Base-by-base conservation (phyloP, 35 echinoderm and acorn worm genomes). In the Heliocidaris erythrogramma region DNA sequence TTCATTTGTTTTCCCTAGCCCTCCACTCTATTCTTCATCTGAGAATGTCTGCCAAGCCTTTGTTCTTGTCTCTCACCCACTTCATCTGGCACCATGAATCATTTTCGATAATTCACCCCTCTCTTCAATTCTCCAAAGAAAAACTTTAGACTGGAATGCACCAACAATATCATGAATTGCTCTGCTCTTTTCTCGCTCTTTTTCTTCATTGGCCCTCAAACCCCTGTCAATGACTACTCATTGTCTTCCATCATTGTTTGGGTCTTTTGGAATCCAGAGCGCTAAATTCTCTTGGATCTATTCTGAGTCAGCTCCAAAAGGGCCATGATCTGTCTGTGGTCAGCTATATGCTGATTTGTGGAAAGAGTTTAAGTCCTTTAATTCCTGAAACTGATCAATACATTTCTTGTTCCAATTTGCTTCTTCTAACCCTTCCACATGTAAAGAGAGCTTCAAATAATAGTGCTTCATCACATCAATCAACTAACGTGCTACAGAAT, bases 91-190 rank as follows among this genome's bases (percentile, higher is more conserved):
- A 47, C 87, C 87, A 89, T 18, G 31, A 13, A 89, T 32, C 14
- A 89, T 89, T 89, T 89, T 89, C 87, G 31, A 32, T 48, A 89
- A 89, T 89, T 89, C 87, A 89, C 87, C 87, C 87, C 87, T 89
- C 87, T 89, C 87, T 89, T 89, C 31, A 89, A 78, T 78, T 0
- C 31, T 47, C 47, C 31, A 89, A 89, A 89, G 87, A 89, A 89
- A 89, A 89, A 89, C 87, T 89, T 89, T 48, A 48, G 29, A 89
- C 32, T 89, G 31, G 87, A 32, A 89, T 48, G 47, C 87, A 17
- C 18, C 31, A 16, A 89, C 87, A 89, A 89, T 47, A 48, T 47
- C 47, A 32, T 48, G 47, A 89, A 89, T 89, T 89, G 42, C 87
- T 32, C 13, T 31, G 11, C 31, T 48, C 87, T 48, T 89, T 89